These are phyloP conservation scores for Biston betularia DNA, from an alignment of 2,888 invertebrate genomes.

Conservation along the genomic window DNA sequence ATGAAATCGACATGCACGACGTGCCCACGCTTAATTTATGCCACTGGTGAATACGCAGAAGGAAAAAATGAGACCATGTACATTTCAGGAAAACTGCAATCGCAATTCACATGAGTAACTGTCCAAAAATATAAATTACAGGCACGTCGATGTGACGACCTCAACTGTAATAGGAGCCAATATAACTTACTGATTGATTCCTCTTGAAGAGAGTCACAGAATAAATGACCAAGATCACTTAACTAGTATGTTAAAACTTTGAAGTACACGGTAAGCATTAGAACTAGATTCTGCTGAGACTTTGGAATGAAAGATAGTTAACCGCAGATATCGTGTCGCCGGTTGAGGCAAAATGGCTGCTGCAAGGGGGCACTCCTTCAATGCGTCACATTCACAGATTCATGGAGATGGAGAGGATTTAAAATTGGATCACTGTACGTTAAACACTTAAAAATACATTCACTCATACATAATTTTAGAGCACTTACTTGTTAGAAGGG, in stretches of 20 bases:
- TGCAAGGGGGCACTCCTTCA: conserved; percentile 86
- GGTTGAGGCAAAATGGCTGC: conserved; percentile 86
- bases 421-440: conserved; percentile 55
- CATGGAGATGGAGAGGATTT: conserved; percentile 48
- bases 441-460: conserved; percentile 62
- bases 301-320: conserved; percentile 50
- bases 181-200: conserved; percentile 64
- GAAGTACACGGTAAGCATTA: conserved; percentile 37
- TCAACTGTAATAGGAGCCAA: conserved; percentile 60
- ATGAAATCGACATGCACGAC: conserved; percentile 52
- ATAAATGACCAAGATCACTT: conserved; percentile 31
- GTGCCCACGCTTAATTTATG: conserved; percentile 53
- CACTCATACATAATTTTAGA: conserved; percentile 70
- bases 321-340: conserved; percentile 83
- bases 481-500: conserved; percentile 86
- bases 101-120: conserved; percentile 41
- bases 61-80: conserved; percentile 17
- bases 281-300: conserved; percentile 40
- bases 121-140: conserved; percentile 65
- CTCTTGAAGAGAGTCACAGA: conserved; percentile 32
- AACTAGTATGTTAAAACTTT: conserved; percentile 39
- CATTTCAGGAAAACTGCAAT: conserved; percentile 10
- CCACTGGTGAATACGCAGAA: conserved; percentile 34
- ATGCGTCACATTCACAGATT: conserved; percentile 87
- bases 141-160: conserved; percentile 56